Evolutionary conservation across 2,888 invertebrate genomes (phyloP).

Genomic region (Alloscopus bannaensis): DNA sequence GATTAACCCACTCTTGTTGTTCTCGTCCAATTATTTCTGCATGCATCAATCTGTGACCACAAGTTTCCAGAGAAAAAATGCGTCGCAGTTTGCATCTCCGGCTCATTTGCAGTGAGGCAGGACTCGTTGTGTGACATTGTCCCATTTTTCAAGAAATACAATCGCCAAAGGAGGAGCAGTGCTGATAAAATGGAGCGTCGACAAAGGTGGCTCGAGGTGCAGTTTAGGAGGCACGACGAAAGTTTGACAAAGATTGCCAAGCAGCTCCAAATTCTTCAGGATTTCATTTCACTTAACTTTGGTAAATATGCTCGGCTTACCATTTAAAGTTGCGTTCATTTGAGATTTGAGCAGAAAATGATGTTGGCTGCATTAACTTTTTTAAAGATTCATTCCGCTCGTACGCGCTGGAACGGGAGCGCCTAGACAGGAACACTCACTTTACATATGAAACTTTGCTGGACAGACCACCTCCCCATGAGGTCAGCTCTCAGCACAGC

Average conservation of each 20-base stretch:
- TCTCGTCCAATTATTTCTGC: too few species aligned
- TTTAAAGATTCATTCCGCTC: constrained; percentile 53
- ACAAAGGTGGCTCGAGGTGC: constrained; percentile 59
- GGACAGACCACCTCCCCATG: too few species aligned
- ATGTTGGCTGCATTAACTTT: background rate
- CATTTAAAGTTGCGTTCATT: background rate
- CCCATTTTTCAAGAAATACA: too few species aligned
- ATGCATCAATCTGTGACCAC: too few species aligned
- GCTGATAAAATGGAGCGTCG: constrained; percentile 54
- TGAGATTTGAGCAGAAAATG: background rate
- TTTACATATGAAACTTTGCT: constrained; percentile 34
- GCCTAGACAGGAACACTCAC: constrained; percentile 46
- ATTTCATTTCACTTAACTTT: constrained; percentile 61
- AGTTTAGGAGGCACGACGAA: constrained; percentile 57
- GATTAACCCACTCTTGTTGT: too few species aligned
- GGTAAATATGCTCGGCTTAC: constrained; percentile 31
- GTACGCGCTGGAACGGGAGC: constrained; percentile 53
- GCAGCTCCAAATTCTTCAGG: constrained; percentile 59
- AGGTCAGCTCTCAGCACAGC: constrained; percentile 16
- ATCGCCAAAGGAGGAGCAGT: background rate
- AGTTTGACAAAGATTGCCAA: constrained; percentile 55
- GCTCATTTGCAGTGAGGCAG: too few species aligned
- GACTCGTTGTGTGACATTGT: too few species aligned
- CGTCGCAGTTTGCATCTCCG: too few species aligned
- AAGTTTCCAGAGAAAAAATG: too few species aligned